Conservation (phyloP, 2,113 vertebrate species). For the Crotalus helleri region DNA sequence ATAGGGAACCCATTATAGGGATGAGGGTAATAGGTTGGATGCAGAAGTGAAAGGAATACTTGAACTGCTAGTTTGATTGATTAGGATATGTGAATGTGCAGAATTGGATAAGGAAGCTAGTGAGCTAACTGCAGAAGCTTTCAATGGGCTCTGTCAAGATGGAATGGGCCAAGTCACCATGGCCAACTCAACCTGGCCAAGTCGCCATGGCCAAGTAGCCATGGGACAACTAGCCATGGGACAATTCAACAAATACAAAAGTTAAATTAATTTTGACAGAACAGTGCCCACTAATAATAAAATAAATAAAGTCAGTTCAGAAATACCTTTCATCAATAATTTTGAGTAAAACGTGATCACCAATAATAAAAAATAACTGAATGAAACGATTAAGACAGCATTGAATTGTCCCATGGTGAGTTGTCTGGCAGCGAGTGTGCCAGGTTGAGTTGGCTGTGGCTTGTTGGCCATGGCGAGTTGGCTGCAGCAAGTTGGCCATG, state of each 20-base stretch:
- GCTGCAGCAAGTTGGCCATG: no score
- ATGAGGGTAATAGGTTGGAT: neutral
- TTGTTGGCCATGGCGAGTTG: no score
- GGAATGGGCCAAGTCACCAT: neutral
- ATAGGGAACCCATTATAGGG: neutral
- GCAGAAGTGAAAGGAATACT: neutral
- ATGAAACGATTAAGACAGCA: no score
- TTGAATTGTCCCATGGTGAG: no score
- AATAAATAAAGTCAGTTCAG: neutral
- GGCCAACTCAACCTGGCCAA: no score
- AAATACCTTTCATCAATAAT: no score
- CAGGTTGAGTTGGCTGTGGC: no score
- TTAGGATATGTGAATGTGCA: neutral
- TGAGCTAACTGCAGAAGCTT: neutral
- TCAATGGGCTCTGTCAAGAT: neutral
- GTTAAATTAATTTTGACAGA: neutral
- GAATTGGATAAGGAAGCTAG: neutral
- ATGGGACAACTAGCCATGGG: neutral
- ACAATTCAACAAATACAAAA: neutral
- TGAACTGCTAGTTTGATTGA: neutral
- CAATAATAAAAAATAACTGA: neutral
- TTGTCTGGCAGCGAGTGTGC: no score
- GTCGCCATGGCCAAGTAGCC: no score
- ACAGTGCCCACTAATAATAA: neutral
- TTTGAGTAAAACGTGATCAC: no score